Evolutionary conservation across 2,888 invertebrate species (phyloP).

Genomic region (Ormyrus thymus): DNA sequence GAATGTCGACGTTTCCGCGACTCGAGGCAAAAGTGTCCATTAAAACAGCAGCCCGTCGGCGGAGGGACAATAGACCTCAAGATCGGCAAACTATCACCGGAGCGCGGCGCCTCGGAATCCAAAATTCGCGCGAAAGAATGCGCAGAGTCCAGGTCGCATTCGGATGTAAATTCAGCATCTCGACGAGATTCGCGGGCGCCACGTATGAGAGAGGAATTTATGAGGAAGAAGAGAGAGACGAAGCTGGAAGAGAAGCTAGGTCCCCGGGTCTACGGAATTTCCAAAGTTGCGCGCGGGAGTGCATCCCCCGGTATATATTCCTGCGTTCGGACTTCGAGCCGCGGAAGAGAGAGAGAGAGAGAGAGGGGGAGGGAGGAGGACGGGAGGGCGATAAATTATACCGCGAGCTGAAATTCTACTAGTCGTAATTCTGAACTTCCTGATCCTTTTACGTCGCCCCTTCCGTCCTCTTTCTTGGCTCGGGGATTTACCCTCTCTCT

Average conservation of each 20-base stretch:
- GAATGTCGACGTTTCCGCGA: too few relatives aligned
- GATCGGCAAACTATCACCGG: too few relatives aligned
- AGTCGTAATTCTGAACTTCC: constrained; percentile 56
- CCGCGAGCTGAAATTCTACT: constrained; percentile 54
- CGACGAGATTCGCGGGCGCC: constrained; percentile 37
- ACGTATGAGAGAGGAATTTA: constrained; percentile 44
- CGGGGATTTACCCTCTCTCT: constrained; percentile 2
- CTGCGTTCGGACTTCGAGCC: constrained; percentile 46
- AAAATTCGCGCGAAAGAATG: constrained; percentile 9
- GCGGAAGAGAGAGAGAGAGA: not conserved
- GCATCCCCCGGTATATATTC: constrained; percentile 44
- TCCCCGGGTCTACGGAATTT: constrained; percentile 40
- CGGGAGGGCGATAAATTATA: constrained; percentile 50
- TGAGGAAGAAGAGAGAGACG: constrained; percentile 21
- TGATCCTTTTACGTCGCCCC: constrained; percentile 54
- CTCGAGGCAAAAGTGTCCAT: too few relatives aligned
- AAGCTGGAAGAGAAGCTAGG: not conserved
- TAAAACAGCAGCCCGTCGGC: too few relatives aligned
- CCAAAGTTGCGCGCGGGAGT: constrained; percentile 47
- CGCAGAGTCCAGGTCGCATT: constrained; percentile 12
- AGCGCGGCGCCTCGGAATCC: not conserved
- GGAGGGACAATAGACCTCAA: too few relatives aligned
- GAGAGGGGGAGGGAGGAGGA: too few relatives aligned
- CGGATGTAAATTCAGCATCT: constrained; percentile 52
- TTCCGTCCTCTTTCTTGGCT: constrained; percentile 10